Evolutionary conservation across 2,797 vertebrate species (phyloP).

Genomic region (Poliocrania exsul): DNA sequence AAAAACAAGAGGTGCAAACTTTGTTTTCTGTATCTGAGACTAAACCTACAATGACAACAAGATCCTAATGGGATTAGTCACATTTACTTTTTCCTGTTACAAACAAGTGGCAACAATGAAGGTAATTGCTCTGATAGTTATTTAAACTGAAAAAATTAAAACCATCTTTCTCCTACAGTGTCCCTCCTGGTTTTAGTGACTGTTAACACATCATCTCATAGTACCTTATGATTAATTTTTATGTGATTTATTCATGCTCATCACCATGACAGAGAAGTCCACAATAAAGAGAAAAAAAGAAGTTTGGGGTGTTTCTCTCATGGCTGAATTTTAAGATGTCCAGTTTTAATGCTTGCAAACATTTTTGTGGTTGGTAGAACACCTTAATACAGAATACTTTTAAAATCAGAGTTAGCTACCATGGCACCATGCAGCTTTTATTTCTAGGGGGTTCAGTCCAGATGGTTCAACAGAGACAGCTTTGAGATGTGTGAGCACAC

Average conservation of each 20-base stretch:
- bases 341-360: background rate
- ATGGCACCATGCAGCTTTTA: background rate
- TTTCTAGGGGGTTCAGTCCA: background rate
- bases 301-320: background rate
- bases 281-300: background rate
- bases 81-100: background rate
- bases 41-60: background rate
- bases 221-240: background rate
- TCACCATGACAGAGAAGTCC: background rate
- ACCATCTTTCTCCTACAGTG: background rate
- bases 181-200: background rate
- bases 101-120: background rate
- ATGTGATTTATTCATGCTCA: background rate
- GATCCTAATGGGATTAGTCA: background rate
- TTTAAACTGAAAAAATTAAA: background rate
- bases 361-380: background rate
- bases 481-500: background rate
- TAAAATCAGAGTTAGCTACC: background rate
- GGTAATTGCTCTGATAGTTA: background rate
- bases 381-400: background rate
- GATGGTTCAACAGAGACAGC: background rate
- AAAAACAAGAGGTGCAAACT: background rate
- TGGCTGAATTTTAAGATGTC: background rate
- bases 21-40: background rate
- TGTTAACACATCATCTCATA: background rate